Base-by-base conservation (phyloP, 2,797 vertebrate genomes). In the Bradypodion ventrale region DNA sequence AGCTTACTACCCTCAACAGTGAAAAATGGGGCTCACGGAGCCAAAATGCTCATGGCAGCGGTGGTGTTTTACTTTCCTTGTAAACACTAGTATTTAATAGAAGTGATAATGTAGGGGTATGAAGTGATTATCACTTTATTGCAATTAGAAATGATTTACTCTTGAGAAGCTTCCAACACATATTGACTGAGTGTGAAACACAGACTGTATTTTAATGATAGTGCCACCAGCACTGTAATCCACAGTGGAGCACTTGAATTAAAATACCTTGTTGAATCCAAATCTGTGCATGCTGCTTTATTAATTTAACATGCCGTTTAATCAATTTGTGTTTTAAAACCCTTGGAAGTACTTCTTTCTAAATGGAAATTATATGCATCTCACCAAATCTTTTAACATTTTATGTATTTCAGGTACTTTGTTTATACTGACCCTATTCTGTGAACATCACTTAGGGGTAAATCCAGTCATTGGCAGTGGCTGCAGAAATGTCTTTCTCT, bases 271-370 rank as follows among this genome's bases (percentile, higher is more conserved):
- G 78, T 72, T 72, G 66, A 72, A 78, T 35, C 40, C 66, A 78
- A 78, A 62, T 62, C 56, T 37, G 68, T 62, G 60, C 46, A 66
- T 78, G 56, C 12, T 68, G 74, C 76, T 83, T 68, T 76, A 83
- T 46, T 70, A 84, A 72, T 84, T 62, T 49, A 72, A 13, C 81
- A 83, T 65, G 35, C 60, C 60, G 75, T n/a, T 66, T 83, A 75
- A 83, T 83, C 63, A 75, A 83, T 75, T 83, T 40, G 81, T 29
- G 62, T 56, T 65, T 66, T 75, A 35, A 83, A 46, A 32, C 62
- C 73, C 66, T 44, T 75, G 72, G 72, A 83, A 40, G 27, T 49
- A 63, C 25, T 68, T 69, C 32, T 65, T 68, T 32, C 70, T 74
- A 32, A 63, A 74, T 49, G n/a, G 40, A 82, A 74, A 46, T 46